A percentile compares a stretch with the other conserved stretches of the same genome.
Conservation (phyloP, 2,113 vertebrate genomes). For the Drymodes brunneopygia region DNA sequence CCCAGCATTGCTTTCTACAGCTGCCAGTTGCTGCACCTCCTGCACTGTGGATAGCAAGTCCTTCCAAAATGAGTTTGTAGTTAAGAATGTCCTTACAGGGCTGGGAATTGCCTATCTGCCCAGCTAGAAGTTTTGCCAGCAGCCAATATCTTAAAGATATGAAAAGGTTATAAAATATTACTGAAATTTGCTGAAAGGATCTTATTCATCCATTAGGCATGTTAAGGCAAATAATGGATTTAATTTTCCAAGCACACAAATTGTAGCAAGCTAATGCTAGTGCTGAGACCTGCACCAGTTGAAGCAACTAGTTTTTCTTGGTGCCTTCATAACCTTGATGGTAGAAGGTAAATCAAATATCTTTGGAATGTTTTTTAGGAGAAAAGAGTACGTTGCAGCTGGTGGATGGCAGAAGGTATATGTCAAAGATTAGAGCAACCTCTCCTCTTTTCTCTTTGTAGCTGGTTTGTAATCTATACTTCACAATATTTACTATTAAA, state of each 20-base stretch:
- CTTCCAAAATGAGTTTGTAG: not conserved
- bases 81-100: not conserved
- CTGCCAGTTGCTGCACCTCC: not conserved
- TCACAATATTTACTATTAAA: not conserved
- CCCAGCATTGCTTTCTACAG: not conserved
- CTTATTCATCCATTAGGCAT: not conserved
- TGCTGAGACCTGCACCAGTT: not conserved
- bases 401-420: not conserved
- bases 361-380: not conserved
- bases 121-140: not conserved
- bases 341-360: not conserved
- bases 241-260: not conserved
- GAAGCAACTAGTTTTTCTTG: not conserved
- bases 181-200: not conserved
- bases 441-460: not conserved
- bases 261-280: not conserved
- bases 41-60: not conserved
- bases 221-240: not conserved
- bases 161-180: not conserved
- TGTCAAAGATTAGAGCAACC: not conserved
- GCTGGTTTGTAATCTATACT: not conserved
- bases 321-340: not conserved
- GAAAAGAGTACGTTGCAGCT: accelerated
- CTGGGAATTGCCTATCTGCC: not conserved
- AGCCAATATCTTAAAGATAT: not conserved